Evolutionary conservation across 2,888 invertebrate genomes (phyloP).

Genomic region (Digitonthophagus gazella): DNA sequence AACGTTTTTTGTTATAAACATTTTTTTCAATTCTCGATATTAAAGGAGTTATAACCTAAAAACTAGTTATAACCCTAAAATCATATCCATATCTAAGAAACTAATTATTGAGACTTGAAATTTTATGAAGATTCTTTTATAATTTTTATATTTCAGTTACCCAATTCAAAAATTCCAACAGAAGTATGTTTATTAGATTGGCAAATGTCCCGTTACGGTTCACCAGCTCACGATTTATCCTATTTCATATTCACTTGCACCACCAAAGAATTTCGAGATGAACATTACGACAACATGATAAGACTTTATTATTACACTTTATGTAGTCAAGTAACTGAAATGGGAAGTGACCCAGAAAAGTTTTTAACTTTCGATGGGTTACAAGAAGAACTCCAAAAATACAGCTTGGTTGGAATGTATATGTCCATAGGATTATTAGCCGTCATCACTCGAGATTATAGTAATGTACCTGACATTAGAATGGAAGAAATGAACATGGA

Average conservation of each 20-base stretch:
- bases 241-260: constrained; percentile 43
- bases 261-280: constrained; percentile 35
- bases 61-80: too few relatives aligned
- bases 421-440: constrained; percentile 34
- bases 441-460: constrained; percentile 36
- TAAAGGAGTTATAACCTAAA: too few relatives aligned
- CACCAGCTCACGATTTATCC: constrained; percentile 40
- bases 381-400: constrained; percentile 36
- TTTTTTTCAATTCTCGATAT: too few relatives aligned
- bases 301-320: constrained; percentile 40
- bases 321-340: constrained; percentile 31
- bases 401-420: constrained; percentile 35
- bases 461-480: constrained; percentile 35
- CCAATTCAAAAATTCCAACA: constrained; percentile 29
- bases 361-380: constrained; percentile 38
- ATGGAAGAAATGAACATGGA: constrained; percentile 21
- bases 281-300: constrained; percentile 39
- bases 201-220: constrained; percentile 35
- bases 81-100: too few relatives aligned
- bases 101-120: too few relatives aligned
- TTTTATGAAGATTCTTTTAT: too few relatives aligned
- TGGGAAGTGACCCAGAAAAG: constrained; percentile 36
- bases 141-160: background rate
- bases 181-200: constrained; percentile 38
- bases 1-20: too few relatives aligned